Percentiles rank a stretch among this genome's conserved stretches.
phyloP scores from a whole-genome alignment of 2,113 vertebrate species.

The Phylloscopus whistleri region DNA sequence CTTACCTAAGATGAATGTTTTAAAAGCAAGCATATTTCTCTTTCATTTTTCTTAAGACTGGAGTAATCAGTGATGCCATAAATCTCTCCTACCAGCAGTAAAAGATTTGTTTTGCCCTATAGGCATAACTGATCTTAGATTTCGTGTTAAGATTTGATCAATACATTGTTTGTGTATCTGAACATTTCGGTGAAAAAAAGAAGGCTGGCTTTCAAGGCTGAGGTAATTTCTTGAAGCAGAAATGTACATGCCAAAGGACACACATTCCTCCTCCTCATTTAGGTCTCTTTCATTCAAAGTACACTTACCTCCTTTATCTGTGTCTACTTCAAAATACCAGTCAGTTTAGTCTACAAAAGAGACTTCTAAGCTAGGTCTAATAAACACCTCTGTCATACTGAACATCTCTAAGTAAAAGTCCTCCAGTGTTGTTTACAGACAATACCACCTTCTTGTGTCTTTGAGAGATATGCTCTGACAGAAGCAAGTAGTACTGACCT shows the following conservation, averaged over 20 bases:
- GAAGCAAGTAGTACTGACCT: neutral
- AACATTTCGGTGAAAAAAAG: neutral
- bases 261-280: neutral
- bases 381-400: constrained; percentile 51
- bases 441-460: neutral
- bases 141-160: constrained; percentile 6
- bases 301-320: neutral
- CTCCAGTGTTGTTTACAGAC: neutral
- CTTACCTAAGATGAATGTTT: neutral
- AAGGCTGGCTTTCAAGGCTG: neutral
- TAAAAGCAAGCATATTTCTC: neutral
- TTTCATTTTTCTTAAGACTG: neutral
- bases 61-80: neutral
- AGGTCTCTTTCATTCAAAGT: neutral
- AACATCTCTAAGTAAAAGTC: neutral
- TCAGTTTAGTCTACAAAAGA: neutral
- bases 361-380: neutral
- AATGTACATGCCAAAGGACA: neutral
- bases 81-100: neutral
- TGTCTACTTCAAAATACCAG: neutral
- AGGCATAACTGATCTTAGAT: neutral
- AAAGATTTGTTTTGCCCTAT: neutral
- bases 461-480: constrained; percentile 46
- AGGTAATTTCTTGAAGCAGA: neutral
- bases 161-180: neutral